These are phyloP conservation scores for Oryctolagus cuniculus DNA, from an alignment of 2,113 vertebrate genomes.

Conservation along the genomic window DNA sequence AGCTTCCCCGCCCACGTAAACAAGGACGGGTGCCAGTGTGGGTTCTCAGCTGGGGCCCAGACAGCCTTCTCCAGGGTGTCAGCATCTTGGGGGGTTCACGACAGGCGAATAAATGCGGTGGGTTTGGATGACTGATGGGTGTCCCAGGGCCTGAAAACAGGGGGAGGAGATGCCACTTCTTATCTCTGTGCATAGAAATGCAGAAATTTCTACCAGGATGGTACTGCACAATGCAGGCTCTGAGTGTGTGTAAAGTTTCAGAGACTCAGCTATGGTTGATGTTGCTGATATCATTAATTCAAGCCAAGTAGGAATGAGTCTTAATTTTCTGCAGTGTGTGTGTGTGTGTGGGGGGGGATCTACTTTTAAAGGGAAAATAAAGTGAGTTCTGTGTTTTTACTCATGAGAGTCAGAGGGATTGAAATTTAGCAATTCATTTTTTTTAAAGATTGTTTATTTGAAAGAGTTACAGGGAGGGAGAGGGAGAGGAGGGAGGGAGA, in stretches of 20 bases:
- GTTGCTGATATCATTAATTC: conserved; percentile 22
- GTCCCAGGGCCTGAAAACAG: background rate
- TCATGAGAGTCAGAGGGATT: conserved; percentile 6
- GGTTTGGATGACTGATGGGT: background rate
- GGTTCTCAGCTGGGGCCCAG: conserved; percentile 32
- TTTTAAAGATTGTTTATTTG: background rate
- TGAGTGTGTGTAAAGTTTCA: background rate
- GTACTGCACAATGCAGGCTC: background rate
- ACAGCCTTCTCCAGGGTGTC: conserved; percentile 64
- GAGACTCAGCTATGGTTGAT: background rate
- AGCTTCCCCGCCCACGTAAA: background rate
- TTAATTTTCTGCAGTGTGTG: background rate
- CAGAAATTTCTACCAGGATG: background rate
- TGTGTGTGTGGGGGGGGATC: background rate
- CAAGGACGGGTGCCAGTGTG: background rate
- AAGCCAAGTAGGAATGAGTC: conserved; percentile 23
- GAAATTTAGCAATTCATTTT: conserved; percentile 34
- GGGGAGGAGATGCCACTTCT: conserved; percentile 16
- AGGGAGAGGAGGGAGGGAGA: too few species aligned
- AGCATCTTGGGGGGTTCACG: conserved; percentile 40
- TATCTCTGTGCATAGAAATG: background rate
- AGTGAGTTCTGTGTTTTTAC: background rate
- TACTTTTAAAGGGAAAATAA: conserved; percentile 20
- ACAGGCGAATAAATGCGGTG: conserved; percentile 34
- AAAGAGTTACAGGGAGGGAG: too few species aligned